Evolutionary conservation across 2,113 vertebrate species (phyloP).

Genomic region (Cyanoliseus patagonus): DNA sequence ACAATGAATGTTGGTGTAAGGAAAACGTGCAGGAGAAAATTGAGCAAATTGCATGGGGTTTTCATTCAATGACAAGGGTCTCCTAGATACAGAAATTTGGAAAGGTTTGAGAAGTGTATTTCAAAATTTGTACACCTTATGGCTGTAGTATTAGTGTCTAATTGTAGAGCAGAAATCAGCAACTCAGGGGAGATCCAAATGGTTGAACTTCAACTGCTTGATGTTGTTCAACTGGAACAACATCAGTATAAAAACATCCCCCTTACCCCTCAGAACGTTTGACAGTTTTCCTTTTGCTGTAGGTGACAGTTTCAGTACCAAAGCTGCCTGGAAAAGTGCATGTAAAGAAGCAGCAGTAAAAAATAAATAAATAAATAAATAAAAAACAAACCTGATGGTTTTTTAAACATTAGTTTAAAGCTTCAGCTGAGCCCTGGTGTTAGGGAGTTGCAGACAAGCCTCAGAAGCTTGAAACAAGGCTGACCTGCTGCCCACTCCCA

Average conservation of each 20-base stretch:
- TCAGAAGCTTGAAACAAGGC: not conserved
- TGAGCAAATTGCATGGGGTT: not conserved
- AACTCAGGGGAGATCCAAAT: not conserved
- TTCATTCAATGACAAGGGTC: not conserved
- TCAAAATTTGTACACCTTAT: not conserved
- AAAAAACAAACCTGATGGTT: not conserved
- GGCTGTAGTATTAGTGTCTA: not conserved
- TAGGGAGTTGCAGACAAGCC: not conserved
- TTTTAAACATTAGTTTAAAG: not conserved
- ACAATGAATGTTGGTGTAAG: not conserved
- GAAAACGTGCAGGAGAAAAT: not conserved
- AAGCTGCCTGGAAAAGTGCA: not conserved
- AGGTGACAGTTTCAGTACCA: not conserved
- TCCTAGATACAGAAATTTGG: not conserved
- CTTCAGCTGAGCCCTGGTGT: not conserved
- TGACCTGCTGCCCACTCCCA: not conserved
- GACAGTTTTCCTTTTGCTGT: not conserved
- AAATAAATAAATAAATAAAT: too few species aligned
- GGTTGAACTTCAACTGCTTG: not conserved
- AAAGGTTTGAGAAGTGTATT: not conserved
- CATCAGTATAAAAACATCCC: not conserved
- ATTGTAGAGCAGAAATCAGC: not conserved
- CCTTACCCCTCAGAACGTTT: not conserved
- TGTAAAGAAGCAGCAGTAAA: not conserved
- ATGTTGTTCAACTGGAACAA: not conserved